Percentiles rank a stretch among this genome's conserved stretches.
phyloP scores from a whole-genome alignment of 2,888 invertebrate genomes.

The Cantharis rustica region DNA sequence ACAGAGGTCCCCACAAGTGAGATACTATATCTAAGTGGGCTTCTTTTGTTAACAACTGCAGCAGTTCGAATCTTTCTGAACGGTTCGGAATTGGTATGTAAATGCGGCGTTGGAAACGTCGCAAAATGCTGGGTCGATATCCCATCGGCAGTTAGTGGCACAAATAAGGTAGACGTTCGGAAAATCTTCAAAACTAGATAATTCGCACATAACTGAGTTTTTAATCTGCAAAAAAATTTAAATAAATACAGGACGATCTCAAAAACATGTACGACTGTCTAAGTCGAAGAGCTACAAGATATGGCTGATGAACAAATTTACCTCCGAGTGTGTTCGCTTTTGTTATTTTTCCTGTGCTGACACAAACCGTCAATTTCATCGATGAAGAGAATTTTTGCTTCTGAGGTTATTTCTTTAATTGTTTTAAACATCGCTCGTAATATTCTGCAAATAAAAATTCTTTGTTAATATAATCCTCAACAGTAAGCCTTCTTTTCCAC shows the following conservation, averaged over 20 bases:
- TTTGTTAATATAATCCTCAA: neutral
- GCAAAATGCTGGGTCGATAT: slow-evolving; percentile 63
- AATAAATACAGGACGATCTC: too few relatives aligned
- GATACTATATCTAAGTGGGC: slow-evolving; percentile 34
- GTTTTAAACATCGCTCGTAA: slow-evolving; percentile 7
- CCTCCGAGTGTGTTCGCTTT: slow-evolving; percentile 60
- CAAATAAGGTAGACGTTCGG: slow-evolving; percentile 56
- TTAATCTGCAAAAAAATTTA: slow-evolving; percentile 51
- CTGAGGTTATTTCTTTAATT: slow-evolving; percentile 1
- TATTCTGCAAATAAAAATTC: neutral
- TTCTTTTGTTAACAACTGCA: slow-evolving; percentile 44
- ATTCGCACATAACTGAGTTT: slow-evolving; percentile 63
- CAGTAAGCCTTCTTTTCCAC: slow-evolving; percentile 11
- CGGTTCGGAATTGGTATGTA: slow-evolving; percentile 60
- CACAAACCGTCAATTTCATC: slow-evolving; percentile 67
- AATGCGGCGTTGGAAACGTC: slow-evolving; percentile 62
- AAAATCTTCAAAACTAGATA: slow-evolving; percentile 52
- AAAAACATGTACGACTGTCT: too few relatives aligned
- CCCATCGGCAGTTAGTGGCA: slow-evolving; percentile 68
- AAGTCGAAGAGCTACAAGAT: too few relatives aligned
- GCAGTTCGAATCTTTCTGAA: slow-evolving; percentile 44
- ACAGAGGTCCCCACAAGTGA: slow-evolving; percentile 50
- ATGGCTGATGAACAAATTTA: too few relatives aligned
- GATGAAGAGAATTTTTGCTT: slow-evolving; percentile 57
- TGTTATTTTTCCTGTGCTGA: slow-evolving; percentile 55